Evolutionary conservation across 2,797 vertebrate species (phyloP), one percentile per base, ranked within the genome.

Genomic region (Pipistrellus nathusii): DNA sequence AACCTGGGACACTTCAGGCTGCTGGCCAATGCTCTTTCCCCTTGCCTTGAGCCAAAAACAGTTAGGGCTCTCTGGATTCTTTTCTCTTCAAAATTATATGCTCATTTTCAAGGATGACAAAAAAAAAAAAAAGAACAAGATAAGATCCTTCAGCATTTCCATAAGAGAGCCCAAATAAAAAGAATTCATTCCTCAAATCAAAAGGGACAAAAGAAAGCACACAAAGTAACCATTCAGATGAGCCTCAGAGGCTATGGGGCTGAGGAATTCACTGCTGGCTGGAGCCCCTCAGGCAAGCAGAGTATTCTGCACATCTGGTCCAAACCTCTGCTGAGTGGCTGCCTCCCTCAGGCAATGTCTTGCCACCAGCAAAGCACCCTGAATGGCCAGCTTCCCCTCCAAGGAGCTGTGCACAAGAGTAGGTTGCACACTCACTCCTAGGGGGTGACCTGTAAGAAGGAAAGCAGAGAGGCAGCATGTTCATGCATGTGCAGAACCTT

Each of bases 91-190:
- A 53, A 93, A 41, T 18, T 59, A 32, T n/a, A 55, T 46, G n/a
- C 8, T 87, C 73, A 30, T 88, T 89, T 94, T 83, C 78, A 44
- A 25, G 87, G 88, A 76, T 92, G 80, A 64, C 11, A 12, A 59
- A 12, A 59, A 59, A 59, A 69, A 68, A 38, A 71, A 41, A 53
- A 41, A 77, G 59, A 25, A 78, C 17, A 68, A 83, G 69, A 30
- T 38, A 85, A 68, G 32, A 53, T 69, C 32, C n/a, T 95, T 68
- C 62, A 88, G 88, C 88, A 68, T 55, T 51, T 80, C 55, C 21
- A 68, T 62, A 35, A 57, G 46, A 75, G 53, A 80, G 21, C n/a
- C 44, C 68, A 86, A 88, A 71, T 85, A 72, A 88, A 91, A 91
- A 55, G 9, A 66, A 23, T 7, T 71, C 41, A 83, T 85, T 95